These are phyloP conservation scores for Acronicta leporina DNA, from an alignment of 2,888 invertebrate species.

Conservation along the genomic window DNA sequence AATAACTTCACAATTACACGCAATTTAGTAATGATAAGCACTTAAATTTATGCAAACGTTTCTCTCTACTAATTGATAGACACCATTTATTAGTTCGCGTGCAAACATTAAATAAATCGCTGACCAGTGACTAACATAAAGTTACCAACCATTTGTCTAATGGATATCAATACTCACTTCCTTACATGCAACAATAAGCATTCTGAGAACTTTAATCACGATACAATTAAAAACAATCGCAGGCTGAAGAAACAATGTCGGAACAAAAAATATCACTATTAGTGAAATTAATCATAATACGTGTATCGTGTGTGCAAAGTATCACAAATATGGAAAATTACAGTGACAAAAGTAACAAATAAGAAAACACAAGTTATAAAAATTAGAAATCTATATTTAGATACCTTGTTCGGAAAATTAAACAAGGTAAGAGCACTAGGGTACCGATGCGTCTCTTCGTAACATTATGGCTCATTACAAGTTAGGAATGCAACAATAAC, in stretches of 20 bases:
- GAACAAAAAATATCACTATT: slow-evolving; percentile 40
- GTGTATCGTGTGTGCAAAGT: slow-evolving; percentile 5
- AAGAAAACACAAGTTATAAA: no score
- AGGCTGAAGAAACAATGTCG: slow-evolving; percentile 51
- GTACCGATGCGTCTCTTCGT: slow-evolving; percentile 52
- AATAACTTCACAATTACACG: slow-evolving; percentile 70
- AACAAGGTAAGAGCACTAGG: slow-evolving; percentile 43
- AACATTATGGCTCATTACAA: slow-evolving; percentile 60
- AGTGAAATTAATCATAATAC: slow-evolving; percentile 42
- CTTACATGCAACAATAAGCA: slow-evolving; percentile 64
- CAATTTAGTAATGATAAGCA: slow-evolving; percentile 70
- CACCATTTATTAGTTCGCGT: slow-evolving; percentile 75
- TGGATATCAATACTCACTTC: slow-evolving; percentile 74
- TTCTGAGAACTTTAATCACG: slow-evolving; percentile 66
- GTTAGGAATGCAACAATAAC: slow-evolving; percentile 78
- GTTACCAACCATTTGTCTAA: slow-evolving; percentile 78
- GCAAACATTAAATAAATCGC: slow-evolving; percentile 82
- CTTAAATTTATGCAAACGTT: slow-evolving; percentile 76
- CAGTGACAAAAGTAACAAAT: neutral
- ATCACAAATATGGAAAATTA: slow-evolving; percentile 1
- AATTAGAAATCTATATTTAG: slow-evolving; percentile 14
- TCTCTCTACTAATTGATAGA: slow-evolving; percentile 73
- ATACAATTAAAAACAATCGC: slow-evolving; percentile 59
- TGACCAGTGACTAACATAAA: slow-evolving; percentile 71
- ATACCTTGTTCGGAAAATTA: slow-evolving; percentile 52